Conservation (phyloP, 1,140 invertebrate species). For the Mercenaria mercenaria region DNA sequence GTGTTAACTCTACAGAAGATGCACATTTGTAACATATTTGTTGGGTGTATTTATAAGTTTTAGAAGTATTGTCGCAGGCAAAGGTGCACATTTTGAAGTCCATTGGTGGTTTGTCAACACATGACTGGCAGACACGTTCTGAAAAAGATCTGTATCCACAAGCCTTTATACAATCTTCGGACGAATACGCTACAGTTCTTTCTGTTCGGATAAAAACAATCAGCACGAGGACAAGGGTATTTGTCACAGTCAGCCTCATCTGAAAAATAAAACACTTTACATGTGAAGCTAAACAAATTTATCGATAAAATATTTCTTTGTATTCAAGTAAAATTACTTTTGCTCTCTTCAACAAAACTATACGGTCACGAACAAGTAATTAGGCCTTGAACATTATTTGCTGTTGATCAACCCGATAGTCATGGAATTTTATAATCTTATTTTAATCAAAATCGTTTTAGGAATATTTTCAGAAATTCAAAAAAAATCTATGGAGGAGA, state of each 20-base stretch:
- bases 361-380: too few species aligned
- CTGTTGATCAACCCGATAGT: too few species aligned
- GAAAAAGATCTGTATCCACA: slow-evolving; percentile 16
- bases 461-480: too few species aligned
- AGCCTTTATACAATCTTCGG: neutral
- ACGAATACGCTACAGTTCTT: neutral
- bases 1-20: neutral
- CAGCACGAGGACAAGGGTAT: neutral
- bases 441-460: too few species aligned
- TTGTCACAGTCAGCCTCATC: neutral
- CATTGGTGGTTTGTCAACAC: neutral
- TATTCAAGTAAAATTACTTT: too few species aligned
- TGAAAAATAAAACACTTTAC: neutral
- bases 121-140: neutral
- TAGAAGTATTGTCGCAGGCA: slow-evolving; percentile 25
- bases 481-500: too few species aligned
- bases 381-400: too few species aligned
- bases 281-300: too few species aligned
- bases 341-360: too few species aligned
- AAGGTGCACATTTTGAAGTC: slow-evolving; percentile 1
- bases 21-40: slow-evolving; percentile 17
- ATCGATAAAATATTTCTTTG: too few species aligned
- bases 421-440: too few species aligned
- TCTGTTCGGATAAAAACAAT: neutral
- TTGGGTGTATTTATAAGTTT: neutral